A percentile compares a stretch with the other conserved stretches of the same genome.
phyloP scores from a whole-genome alignment of 2,888 invertebrate genomes.

The Pharmacophagus antenor region DNA sequence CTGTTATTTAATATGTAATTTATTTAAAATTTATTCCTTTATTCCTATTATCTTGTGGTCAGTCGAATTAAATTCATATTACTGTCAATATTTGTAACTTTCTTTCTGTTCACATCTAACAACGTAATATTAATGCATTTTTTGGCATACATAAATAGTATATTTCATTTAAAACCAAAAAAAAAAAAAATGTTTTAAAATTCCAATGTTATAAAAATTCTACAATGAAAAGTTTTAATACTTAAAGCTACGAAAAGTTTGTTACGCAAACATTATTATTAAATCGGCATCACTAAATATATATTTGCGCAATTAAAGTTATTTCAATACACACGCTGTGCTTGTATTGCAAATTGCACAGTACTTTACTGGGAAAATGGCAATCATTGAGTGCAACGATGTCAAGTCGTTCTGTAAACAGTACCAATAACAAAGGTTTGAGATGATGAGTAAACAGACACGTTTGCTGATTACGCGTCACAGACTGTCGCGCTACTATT shows the following conservation, averaged over 20 bases:
- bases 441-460: constrained; percentile 26
- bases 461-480: constrained; percentile 28
- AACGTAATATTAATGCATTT: background rate
- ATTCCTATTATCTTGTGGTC: no score
- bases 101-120: background rate
- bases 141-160: no score
- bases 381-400: constrained; percentile 20
- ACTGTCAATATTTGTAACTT: background rate
- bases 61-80: background rate
- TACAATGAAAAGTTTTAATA: no score
- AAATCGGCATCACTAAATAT: background rate
- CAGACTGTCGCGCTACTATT: constrained; percentile 18
- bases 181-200: no score
- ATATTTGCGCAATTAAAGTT: constrained; percentile 19
- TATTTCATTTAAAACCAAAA: no score
- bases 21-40: no score
- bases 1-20: background rate
- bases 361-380: constrained; percentile 22
- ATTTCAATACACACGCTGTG: background rate
- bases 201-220: no score
- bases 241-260: no score
- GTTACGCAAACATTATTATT: no score
- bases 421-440: constrained; percentile 25
- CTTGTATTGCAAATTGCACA: constrained; percentile 20
- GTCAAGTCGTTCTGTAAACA: constrained; percentile 26